Evolutionary conservation across 2,888 invertebrate genomes (phyloP).

Genomic region (Scotopteryx bipunctaria): DNA sequence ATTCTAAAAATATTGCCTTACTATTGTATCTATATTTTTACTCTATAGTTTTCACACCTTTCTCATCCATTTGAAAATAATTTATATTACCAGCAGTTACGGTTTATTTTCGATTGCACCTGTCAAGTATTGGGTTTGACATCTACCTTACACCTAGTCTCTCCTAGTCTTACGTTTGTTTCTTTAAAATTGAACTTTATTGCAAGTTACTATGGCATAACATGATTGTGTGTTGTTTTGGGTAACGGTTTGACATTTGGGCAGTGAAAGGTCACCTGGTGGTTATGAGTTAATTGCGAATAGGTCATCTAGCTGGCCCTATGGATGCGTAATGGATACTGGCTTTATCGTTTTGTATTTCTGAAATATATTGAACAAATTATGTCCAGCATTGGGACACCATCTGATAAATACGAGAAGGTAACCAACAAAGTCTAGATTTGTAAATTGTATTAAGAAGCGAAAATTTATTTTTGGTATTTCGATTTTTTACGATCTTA

Average conservation of each 20-base stretch:
- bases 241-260: slow-evolving; percentile 35
- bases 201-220: slow-evolving; percentile 16
- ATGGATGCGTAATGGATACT: slow-evolving; percentile 30
- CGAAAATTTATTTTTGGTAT: too few relatives aligned
- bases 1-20: not conserved
- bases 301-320: slow-evolving; percentile 35
- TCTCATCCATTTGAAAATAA: not conserved
- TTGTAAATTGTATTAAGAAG: too few relatives aligned
- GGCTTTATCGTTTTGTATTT: too few relatives aligned
- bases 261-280: slow-evolving; percentile 39
- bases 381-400: too few relatives aligned
- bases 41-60: slow-evolving; percentile 2
- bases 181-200: slow-evolving; percentile 17
- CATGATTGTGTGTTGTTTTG: slow-evolving; percentile 2
- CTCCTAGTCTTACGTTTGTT: not conserved
- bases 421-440: too few relatives aligned
- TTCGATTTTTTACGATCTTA: too few relatives aligned
- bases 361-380: too few relatives aligned
- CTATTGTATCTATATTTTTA: slow-evolving; percentile 6
- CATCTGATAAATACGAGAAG: too few relatives aligned
- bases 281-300: slow-evolving; percentile 38
- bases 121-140: slow-evolving; percentile 15
- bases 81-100: not conserved
- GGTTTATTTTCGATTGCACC: slow-evolving; percentile 1
- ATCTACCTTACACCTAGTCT: slow-evolving; percentile 2